These are phyloP conservation scores for Protobothrops mucrosquamatus DNA, from an alignment of 2,113 vertebrate species.

Conservation along the genomic window DNA sequence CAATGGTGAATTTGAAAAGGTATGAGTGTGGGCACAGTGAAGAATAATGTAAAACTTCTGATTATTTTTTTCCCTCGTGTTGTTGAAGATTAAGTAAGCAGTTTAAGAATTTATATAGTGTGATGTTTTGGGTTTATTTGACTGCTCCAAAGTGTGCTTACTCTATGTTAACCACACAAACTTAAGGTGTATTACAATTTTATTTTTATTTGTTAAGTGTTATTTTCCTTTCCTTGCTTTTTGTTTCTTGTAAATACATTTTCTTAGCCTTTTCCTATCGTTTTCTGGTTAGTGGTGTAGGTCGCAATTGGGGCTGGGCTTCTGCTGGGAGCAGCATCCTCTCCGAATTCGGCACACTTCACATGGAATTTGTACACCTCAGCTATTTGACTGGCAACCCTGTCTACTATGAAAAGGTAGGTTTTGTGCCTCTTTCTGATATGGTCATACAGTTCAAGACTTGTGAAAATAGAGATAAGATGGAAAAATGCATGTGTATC, in stretches of 20 bases:
- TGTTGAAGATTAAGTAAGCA: not conserved
- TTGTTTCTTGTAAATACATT: not conserved
- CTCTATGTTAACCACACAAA: not conserved
- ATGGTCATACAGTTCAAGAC: not conserved
- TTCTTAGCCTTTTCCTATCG: too few species aligned
- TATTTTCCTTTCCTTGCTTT: not conserved
- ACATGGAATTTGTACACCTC: slow-evolving; percentile 98
- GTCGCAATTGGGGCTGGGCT: slow-evolving; percentile 98
- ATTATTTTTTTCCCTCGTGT: not conserved
- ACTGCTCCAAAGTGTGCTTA: not conserved
- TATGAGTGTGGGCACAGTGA: slow-evolving; percentile 55
- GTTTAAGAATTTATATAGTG: not conserved
- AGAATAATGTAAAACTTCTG: not conserved
- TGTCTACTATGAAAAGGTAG: slow-evolving; percentile 92
- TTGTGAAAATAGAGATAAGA: not conserved
- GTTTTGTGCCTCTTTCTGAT: slow-evolving; percentile 30
- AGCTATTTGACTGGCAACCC: slow-evolving; percentile 95
- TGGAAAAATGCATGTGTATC: not conserved
- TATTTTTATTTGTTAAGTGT: not conserved
- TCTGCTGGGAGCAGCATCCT: slow-evolving; percentile 98
- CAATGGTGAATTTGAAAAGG: slow-evolving; percentile 99
- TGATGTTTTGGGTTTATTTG: not conserved
- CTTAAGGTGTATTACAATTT: not conserved
- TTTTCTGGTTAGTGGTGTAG: slow-evolving; percentile 76
- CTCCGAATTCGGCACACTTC: slow-evolving; percentile 95